Evolutionary conservation across 2,797 vertebrate genomes (phyloP).

Genomic region (Borostomias antarcticus): DNA sequence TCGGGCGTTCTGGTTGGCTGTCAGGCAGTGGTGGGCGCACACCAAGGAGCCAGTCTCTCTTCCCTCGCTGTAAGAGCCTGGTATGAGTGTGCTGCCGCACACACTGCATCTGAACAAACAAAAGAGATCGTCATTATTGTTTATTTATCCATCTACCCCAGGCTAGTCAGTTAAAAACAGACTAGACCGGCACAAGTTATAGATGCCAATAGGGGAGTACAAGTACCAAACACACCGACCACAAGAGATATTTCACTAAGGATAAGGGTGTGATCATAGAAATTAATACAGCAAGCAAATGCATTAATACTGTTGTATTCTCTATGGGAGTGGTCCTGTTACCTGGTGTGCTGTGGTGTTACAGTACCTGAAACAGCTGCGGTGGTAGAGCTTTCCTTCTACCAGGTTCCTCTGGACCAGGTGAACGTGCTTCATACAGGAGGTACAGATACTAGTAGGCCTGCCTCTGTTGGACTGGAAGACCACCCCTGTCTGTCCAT

Average conservation of each 20-base stretch:
- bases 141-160: too few relatives aligned
- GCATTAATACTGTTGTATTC: background rate
- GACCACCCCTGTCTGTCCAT: conserved; percentile 20
- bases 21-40: conserved; percentile 46
- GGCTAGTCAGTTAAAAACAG: too few relatives aligned
- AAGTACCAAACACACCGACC: background rate
- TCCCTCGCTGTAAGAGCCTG: conserved; percentile 46
- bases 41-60: conserved; percentile 39
- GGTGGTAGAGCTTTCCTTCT: conserved; percentile 84
- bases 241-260: background rate
- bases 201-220: background rate
- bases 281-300: too few relatives aligned
- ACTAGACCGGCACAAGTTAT: background rate
- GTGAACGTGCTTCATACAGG: conserved; percentile 83
- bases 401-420: conserved; percentile 84
- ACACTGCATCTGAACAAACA: conserved; percentile 57
- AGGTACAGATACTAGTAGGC: conserved; percentile 51
- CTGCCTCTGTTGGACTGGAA: background rate
- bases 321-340: background rate
- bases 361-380: conserved; percentile 90
- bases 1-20: conserved; percentile 1
- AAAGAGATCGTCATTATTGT: background rate
- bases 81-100: conserved; percentile 56
- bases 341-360: conserved; percentile 1
- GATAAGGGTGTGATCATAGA: too few relatives aligned